Evolutionary conservation across 2,113 vertebrate genomes (phyloP).

Genomic region (Rhadina sibilatrix): DNA sequence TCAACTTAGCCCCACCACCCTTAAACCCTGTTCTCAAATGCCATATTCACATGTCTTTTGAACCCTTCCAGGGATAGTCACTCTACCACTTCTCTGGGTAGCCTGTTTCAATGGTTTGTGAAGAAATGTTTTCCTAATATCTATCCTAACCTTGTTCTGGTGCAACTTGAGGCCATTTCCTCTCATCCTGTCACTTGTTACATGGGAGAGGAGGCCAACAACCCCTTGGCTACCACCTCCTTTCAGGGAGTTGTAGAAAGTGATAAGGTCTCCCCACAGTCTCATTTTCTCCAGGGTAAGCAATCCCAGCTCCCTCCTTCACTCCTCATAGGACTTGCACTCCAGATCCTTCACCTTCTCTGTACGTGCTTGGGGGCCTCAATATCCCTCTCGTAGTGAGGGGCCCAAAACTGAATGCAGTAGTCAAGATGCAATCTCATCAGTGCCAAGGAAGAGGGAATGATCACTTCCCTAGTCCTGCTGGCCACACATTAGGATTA

Average conservation of each 20-base stretch:
- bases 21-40: neutral
- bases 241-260: neutral
- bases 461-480: neutral
- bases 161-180: neutral
- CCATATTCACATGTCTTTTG: neutral
- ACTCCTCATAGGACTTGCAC: fast-evolving
- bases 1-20: neutral
- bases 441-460: neutral
- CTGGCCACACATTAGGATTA: neutral
- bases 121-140: neutral
- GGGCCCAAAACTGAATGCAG: neutral
- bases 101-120: neutral
- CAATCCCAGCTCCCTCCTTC: fast-evolving
- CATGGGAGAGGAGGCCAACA: neutral
- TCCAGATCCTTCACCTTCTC: too few relatives aligned
- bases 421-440: neutral
- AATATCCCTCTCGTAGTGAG: neutral
- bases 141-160: neutral
- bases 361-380: neutral
- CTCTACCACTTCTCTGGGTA: neutral
- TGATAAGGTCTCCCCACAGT: fast-evolving
- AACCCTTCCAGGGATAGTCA: neutral
- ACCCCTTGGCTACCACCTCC: too few relatives aligned
- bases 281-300: neutral
- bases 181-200: fast-evolving